A percentile compares a stretch with the other conserved stretches of the same genome.
Conservation (phyloP, 1,140 invertebrate species). For the Brachionus rotundiformis region DNA sequence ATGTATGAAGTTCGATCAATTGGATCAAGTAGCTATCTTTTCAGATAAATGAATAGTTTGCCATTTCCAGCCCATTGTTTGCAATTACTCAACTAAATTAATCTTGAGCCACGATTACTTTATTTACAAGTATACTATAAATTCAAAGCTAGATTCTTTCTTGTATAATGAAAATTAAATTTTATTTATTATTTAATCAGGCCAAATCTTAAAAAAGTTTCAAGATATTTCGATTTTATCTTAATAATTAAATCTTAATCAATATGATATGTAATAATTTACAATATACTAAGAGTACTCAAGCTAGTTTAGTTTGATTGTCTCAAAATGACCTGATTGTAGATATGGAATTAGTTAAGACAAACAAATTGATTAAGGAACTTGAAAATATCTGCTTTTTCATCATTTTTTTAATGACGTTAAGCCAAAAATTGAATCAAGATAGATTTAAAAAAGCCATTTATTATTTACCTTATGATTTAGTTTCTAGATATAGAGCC, state of each 20-base stretch:
- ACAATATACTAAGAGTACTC: background rate
- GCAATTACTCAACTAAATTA: conserved; percentile 31
- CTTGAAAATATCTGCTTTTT: background rate
- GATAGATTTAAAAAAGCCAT: background rate
- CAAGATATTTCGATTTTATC: conserved; percentile 7
- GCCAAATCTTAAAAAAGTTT: background rate
- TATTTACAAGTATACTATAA: background rate
- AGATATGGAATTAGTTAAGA: background rate
- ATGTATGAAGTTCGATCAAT: background rate
- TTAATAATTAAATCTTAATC: background rate
- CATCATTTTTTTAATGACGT: background rate
- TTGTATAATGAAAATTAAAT: background rate
- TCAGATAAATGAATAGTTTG: conserved; percentile 28
- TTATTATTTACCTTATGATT: conserved; percentile 1
- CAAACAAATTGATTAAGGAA: conserved; percentile 3
- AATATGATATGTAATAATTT: background rate
- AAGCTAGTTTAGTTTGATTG: background rate
- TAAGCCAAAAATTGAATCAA: background rate
- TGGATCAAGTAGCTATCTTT: background rate
- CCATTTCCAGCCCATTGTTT: background rate
- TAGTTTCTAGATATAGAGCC: background rate
- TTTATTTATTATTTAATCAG: background rate
- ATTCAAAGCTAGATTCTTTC: background rate
- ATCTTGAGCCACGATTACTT: conserved; percentile 3
- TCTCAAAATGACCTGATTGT: background rate